Evolutionary conservation across 2,797 vertebrate species (phyloP).

Genomic region (Rhadinocentrus ornatus): DNA sequence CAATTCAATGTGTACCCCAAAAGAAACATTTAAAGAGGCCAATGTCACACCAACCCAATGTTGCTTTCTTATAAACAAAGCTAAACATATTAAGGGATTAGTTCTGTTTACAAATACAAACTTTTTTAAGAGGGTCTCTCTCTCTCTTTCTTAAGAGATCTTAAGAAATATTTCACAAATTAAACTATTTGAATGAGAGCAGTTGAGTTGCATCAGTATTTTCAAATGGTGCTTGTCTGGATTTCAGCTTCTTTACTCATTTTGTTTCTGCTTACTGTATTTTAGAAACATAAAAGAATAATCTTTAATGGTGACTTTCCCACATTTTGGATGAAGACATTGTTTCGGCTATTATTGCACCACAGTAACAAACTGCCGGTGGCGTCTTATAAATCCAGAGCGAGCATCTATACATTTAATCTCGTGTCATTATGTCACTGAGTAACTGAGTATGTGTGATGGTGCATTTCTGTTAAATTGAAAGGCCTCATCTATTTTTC

Average conservation of each 20-base stretch:
- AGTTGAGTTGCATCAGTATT: slow-evolving; percentile 43
- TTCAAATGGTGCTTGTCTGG: slow-evolving; percentile 31
- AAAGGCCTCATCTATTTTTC: slow-evolving; percentile 42
- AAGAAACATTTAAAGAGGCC: slow-evolving; percentile 49
- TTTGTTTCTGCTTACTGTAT: slow-evolving; percentile 18
- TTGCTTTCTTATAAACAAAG: slow-evolving; percentile 40
- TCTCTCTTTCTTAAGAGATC: too few species aligned
- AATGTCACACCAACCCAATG: slow-evolving; percentile 26
- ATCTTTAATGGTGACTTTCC: slow-evolving; percentile 17
- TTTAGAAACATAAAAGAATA: not conserved
- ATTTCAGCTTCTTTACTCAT: slow-evolving; percentile 3
- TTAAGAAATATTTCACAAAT: slow-evolving; percentile 17
- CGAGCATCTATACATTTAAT: slow-evolving; percentile 12
- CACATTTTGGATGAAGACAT: slow-evolving; percentile 35
- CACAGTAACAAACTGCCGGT: slow-evolving; percentile 10
- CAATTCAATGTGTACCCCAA: slow-evolving; percentile 25
- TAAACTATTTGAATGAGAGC: slow-evolving; percentile 36
- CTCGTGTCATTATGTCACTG: slow-evolving; percentile 9
- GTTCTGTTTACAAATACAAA: slow-evolving; percentile 6
- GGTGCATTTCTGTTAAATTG: slow-evolving; percentile 42
- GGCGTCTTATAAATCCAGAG: not conserved
- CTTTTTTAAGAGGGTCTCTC: slow-evolving; percentile 16
- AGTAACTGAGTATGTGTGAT: not conserved
- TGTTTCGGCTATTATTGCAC: slow-evolving; percentile 13
- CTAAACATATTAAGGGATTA: slow-evolving; percentile 37